Evolutionary conservation across 2,797 vertebrate species (phyloP).

Genomic region (Astyanax mexicanus): DNA sequence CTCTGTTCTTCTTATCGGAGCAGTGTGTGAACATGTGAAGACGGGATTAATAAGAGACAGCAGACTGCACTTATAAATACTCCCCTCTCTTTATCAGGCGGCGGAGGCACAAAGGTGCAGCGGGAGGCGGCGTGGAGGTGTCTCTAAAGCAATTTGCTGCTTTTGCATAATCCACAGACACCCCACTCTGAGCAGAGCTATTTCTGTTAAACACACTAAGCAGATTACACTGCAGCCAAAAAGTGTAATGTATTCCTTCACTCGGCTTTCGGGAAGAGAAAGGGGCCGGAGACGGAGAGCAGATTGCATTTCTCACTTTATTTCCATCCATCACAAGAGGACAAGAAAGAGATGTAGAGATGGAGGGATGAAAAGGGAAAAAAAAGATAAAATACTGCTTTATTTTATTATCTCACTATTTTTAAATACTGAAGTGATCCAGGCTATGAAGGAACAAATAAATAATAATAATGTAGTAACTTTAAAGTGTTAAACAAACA

Average conservation of each 20-base stretch:
- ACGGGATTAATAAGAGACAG: conserved; percentile 11
- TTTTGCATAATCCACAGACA: conserved; percentile 53
- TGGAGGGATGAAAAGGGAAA: conserved; percentile 1
- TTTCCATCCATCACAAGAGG: neutral
- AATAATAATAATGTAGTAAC: too few species aligned
- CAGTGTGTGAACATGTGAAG: neutral
- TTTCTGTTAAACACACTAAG: conserved; percentile 51
- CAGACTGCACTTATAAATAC: neutral
- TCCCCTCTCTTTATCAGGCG: neutral
- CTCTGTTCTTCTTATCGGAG: neutral
- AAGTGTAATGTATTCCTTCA: conserved; percentile 52
- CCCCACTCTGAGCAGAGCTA: conserved; percentile 45
- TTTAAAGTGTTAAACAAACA: too few species aligned
- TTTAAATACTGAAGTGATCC: too few species aligned
- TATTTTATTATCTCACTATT: too few species aligned
- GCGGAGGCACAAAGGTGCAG: conserved; percentile 20
- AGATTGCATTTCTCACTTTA: conserved; percentile 21
- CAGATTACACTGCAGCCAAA: conserved; percentile 45
- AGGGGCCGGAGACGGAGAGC: too few species aligned
- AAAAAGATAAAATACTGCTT: conserved; percentile 2
- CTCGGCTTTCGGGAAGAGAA: conserved; percentile 21
- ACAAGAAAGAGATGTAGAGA: conserved; percentile 1
- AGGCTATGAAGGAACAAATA: too few species aligned
- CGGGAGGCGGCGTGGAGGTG: conserved; percentile 22
- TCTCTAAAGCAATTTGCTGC: conserved; percentile 47